Conservation (phyloP, 2,888 invertebrate genomes). For the Notodonta dromedarius region DNA sequence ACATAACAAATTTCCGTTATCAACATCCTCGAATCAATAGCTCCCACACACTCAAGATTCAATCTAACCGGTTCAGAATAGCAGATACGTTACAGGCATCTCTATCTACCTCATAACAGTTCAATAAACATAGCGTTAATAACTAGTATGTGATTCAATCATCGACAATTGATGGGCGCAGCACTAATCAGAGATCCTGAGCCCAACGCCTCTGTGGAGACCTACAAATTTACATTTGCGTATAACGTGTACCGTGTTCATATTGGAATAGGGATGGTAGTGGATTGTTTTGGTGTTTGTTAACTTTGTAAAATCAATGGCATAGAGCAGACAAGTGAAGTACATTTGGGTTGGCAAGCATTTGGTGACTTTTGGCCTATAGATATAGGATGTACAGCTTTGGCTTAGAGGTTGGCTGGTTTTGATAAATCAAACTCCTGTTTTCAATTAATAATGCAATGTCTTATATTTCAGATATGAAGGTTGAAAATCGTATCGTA, state of each 20-base stretch:
- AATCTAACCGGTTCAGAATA: conserved; percentile 14
- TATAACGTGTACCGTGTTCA: conserved; percentile 18
- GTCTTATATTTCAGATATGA: background rate
- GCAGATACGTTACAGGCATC: conserved; percentile 16
- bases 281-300: conserved; percentile 20
- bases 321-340: conserved; percentile 58
- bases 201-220: conserved; percentile 48
- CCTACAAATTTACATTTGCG: conserved; percentile 37
- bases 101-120: conserved; percentile 36
- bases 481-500: no score
- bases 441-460: background rate
- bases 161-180: conserved; percentile 53
- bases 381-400: conserved; percentile 12
- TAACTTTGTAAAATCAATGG: conserved; percentile 52
- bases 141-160: conserved; percentile 60
- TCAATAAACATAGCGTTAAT: conserved; percentile 56
- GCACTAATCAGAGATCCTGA: conserved; percentile 60
- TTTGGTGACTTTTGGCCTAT: conserved; percentile 53
- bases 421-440: background rate
- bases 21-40: background rate
- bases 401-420: background rate
- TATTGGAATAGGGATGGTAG: conserved; percentile 23
- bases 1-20: background rate
- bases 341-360: conserved; percentile 57
- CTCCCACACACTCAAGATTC: background rate